phyloP scores from a whole-genome alignment of 2,797 vertebrate genomes.

The Lepidocolaptes lacrymiger region DNA sequence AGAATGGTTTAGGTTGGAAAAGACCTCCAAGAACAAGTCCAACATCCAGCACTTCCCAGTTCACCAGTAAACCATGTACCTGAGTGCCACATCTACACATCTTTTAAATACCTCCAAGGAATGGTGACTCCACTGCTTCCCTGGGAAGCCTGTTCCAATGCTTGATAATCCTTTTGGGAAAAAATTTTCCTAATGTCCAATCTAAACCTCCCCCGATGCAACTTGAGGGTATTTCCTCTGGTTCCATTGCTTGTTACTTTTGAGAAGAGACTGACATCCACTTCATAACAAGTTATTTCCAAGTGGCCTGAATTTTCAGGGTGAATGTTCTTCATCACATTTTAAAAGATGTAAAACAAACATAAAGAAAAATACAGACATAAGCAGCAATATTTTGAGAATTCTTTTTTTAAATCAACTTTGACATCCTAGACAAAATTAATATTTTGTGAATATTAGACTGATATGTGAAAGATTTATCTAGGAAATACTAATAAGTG shows the following conservation, averaged over 20 bases:
- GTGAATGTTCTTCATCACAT: not conserved
- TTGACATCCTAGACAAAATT: not conserved
- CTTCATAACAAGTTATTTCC: not conserved
- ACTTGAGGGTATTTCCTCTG: not conserved
- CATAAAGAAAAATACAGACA: not conserved
- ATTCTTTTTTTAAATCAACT: not conserved
- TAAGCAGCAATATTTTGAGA: not conserved
- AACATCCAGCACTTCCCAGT: not conserved
- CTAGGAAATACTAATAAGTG: not conserved
- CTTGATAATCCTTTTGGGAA: not conserved
- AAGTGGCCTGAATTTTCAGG: not conserved
- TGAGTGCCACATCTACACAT: not conserved
- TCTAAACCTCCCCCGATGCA: not conserved
- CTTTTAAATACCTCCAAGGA: not conserved
- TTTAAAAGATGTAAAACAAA: not conserved
- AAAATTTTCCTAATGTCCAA: not conserved
- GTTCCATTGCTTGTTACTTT: not conserved
- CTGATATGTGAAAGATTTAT: not conserved
- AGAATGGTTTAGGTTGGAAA: not conserved
- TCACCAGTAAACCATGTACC: not conserved
- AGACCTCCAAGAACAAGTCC: not conserved
- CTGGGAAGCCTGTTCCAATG: not conserved
- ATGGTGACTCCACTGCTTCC: not conserved
- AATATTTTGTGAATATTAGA: not conserved
- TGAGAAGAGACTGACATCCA: not conserved